A percentile compares a stretch with the other conserved stretches of the same genome.
Evolutionary conservation across 2,888 invertebrate species (phyloP).

Genomic region (Gordius sp.): DNA sequence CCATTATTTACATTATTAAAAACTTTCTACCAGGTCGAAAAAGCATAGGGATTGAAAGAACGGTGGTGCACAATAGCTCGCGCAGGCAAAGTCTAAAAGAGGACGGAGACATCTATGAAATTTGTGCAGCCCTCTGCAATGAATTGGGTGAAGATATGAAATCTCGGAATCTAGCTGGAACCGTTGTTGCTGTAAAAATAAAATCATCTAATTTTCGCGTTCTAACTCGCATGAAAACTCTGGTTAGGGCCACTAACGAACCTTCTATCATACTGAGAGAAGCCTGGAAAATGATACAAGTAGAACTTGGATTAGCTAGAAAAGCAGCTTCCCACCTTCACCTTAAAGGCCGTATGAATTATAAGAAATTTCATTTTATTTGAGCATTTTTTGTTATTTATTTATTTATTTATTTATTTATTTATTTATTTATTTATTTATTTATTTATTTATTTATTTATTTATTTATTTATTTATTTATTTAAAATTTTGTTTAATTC

Average conservation of each 20-base stretch:
- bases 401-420: too few species aligned
- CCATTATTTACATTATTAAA: too few species aligned
- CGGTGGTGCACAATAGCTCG: slow-evolving; percentile 18
- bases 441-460: too few species aligned
- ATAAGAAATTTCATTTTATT: too few species aligned
- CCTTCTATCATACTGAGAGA: neutral
- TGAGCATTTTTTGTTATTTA: too few species aligned
- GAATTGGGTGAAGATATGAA: neutral
- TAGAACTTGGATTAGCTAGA: neutral
- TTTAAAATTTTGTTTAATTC: too few species aligned
- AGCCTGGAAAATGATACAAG: neutral
- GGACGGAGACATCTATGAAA: neutral
- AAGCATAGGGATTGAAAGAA: slow-evolving; percentile 17
- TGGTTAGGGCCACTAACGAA: neutral
- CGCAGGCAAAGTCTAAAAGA: neutral
- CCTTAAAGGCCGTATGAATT: too few species aligned
- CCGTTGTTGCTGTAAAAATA: neutral
- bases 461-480: too few species aligned
- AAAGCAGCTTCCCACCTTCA: too few species aligned
- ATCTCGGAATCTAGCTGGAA: neutral
- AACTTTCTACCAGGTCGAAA: too few species aligned
- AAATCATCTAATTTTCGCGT: slow-evolving; percentile 9
- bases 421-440: too few species aligned
- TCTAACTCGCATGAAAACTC: neutral
- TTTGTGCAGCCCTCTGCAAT: neutral